A percentile compares a stretch with the other conserved stretches of the same genome.
Conservation (phyloP, 2,113 vertebrate species). For the Calidris pugnax region DNA sequence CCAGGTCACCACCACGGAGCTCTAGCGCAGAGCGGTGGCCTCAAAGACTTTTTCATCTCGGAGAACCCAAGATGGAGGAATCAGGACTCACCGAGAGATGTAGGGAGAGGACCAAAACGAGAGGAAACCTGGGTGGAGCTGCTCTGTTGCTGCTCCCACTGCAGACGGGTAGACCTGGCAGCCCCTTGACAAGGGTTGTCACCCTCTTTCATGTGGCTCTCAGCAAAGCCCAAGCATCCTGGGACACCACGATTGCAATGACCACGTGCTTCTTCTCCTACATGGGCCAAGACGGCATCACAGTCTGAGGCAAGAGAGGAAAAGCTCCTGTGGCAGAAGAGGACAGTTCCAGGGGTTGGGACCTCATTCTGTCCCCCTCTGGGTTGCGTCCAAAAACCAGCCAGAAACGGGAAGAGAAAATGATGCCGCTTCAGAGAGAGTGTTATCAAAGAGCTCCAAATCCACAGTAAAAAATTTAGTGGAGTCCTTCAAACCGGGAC, state of each 20-base stretch:
- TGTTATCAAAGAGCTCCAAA: not conserved
- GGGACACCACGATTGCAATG: too few species aligned
- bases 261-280: not conserved
- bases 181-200: not conserved
- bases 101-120: not conserved
- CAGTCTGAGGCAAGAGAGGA: not conserved
- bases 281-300: not conserved
- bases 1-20: slow-evolving; percentile 79
- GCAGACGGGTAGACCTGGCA: fast-evolving
- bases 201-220: fast-evolving
- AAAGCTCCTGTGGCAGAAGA: fast-evolving
- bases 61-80: not conserved
- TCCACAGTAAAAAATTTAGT: not conserved
- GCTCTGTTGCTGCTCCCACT: not conserved
- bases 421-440: not conserved
- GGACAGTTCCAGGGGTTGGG: not conserved
- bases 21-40: slow-evolving; percentile 48
- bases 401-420: not conserved
- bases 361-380: not conserved
- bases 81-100: not conserved
- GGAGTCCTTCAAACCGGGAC: not conserved
- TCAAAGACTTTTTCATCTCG: not conserved
- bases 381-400: not conserved
- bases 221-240: not conserved
- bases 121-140: not conserved